phyloP scores from a whole-genome alignment of 1,140 invertebrate species.

The Calephelis virginiensis region DNA sequence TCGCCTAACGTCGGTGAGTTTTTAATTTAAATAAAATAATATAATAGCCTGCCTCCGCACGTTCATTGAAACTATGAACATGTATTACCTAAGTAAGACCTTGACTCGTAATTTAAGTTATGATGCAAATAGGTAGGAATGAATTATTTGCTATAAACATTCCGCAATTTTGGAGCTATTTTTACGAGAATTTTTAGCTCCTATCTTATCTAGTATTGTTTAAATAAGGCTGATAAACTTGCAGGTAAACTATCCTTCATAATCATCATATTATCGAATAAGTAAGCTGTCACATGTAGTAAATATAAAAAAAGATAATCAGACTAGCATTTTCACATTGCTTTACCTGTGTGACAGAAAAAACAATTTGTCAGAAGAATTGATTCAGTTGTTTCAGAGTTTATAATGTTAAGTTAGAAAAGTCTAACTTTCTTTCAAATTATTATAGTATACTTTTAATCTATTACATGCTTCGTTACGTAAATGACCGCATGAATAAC shows the following conservation, averaged over 20 bases:
- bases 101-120: conserved; percentile 47
- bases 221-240: conserved; percentile 48
- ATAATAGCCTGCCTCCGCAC: background rate
- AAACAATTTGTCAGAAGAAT: no score
- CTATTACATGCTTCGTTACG: no score
- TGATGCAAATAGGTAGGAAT: conserved; percentile 45
- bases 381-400: no score
- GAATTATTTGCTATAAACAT: conserved; percentile 23
- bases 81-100: conserved; percentile 37
- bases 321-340: no score
- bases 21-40: conserved; percentile 12
- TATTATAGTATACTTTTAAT: no score
- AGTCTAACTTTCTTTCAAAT: no score
- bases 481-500: no score
- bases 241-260: conserved; percentile 35
- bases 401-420: no score
- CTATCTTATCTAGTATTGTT: conserved; percentile 53
- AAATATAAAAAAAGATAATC: no score
- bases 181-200: conserved; percentile 31
- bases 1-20: conserved; percentile 59
- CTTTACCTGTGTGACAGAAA: no score
- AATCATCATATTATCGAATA: conserved; percentile 38
- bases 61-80: conserved; percentile 12
- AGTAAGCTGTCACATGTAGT: background rate
- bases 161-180: conserved; percentile 20